phyloP scores from a whole-genome alignment of 2,888 invertebrate species.

The Volucella inanis region DNA sequence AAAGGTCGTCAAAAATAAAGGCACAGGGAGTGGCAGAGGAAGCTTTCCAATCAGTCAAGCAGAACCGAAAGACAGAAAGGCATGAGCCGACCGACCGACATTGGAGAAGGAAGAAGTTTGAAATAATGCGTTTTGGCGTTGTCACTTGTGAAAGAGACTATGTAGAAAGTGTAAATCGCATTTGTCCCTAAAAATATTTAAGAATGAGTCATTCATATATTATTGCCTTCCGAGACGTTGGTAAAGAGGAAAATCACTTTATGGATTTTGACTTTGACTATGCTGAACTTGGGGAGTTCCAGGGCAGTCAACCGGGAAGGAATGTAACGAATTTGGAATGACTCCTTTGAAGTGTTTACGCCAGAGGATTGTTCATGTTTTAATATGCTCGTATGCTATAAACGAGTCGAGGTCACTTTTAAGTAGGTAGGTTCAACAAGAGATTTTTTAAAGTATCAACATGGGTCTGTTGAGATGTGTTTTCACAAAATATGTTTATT shows the following conservation, averaged over 20 bases:
- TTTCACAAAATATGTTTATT: too few relatives aligned
- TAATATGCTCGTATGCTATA: too few relatives aligned
- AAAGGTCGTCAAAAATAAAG: conserved; percentile 68
- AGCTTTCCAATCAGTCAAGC: conserved; percentile 1
- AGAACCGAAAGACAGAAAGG: neutral
- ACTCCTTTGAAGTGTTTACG: too few relatives aligned
- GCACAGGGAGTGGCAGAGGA: conserved; percentile 12
- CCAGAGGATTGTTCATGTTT: too few relatives aligned
- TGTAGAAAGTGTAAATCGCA: conserved; percentile 53
- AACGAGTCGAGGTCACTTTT: too few relatives aligned
- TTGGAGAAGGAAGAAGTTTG: conserved; percentile 16
- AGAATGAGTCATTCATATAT: conserved; percentile 63
- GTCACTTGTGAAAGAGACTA: neutral
- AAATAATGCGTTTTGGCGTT: conserved; percentile 44
- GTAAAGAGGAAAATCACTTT: conserved; percentile 24
- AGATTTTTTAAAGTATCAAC: too few relatives aligned
- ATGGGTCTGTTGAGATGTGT: too few relatives aligned
- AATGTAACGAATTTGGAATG: neutral
- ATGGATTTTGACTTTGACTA: conserved; percentile 32
- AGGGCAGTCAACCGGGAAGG: conserved; percentile 5
- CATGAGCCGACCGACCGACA: neutral
- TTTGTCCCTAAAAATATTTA: conserved; percentile 45
- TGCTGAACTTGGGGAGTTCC: conserved; percentile 1
- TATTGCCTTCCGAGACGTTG: conserved; percentile 13
- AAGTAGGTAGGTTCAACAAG: too few relatives aligned